These are phyloP conservation scores for Pogonocichla stellata DNA, from an alignment of 2,113 vertebrate genomes.

Conservation along the genomic window DNA sequence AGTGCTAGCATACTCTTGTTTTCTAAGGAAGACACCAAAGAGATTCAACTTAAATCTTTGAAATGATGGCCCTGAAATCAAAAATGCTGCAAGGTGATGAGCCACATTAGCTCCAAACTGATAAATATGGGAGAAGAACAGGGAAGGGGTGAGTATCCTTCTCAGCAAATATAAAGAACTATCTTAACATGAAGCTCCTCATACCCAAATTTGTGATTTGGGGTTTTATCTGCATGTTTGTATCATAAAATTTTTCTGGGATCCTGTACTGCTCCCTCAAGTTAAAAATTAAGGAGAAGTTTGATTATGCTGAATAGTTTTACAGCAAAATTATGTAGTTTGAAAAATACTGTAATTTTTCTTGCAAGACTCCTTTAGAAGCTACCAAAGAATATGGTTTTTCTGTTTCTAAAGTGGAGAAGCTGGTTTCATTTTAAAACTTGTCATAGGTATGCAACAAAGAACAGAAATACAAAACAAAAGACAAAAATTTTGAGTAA, in stretches of 20 bases:
- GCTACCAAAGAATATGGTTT: neutral
- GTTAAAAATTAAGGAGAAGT: neutral
- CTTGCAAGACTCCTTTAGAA: neutral
- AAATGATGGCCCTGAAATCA: neutral
- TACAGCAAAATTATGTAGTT: neutral
- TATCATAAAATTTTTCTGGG: neutral
- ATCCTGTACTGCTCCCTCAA: neutral
- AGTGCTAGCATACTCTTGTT: neutral
- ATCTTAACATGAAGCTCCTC: neutral
- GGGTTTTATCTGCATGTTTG: neutral
- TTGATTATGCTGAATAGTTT: neutral
- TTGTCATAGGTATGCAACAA: neutral
- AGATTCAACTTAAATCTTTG: neutral
- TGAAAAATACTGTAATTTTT: neutral
- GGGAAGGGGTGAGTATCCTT: neutral
- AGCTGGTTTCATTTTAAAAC: neutral
- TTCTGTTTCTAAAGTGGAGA: neutral
- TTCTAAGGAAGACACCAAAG: neutral
- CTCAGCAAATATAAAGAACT: neutral
- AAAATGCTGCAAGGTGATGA: neutral
- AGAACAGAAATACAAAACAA: neutral
- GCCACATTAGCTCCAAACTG: neutral
- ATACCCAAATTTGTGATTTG: neutral
- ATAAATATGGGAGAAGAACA: neutral
- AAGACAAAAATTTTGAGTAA: neutral